Evolutionary conservation across 2,113 vertebrate species (phyloP), one percentile per base, ranked within the genome.

Genomic region (Lophius piscatorius): DNA sequence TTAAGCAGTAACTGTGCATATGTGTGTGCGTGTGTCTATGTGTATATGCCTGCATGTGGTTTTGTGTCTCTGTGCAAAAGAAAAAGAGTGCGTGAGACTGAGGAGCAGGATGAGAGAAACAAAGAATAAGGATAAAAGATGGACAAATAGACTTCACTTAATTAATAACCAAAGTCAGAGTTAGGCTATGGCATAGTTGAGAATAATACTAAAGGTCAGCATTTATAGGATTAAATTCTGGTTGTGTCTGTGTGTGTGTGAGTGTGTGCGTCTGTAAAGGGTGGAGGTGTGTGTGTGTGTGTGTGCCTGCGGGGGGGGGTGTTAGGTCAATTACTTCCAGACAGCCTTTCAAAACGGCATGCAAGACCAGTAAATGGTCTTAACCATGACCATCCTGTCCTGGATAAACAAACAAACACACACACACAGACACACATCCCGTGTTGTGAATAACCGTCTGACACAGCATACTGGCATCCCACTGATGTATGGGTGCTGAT

Each of bases 311-410:
- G 23, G 34, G 6, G 12, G n/a, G 33, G 31, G 42, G 50, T 52
- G 46, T 63, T 20, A 44, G 56, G 12, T 62, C 31, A 71, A 70
- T 70, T 70, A 56, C 45, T 50, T 50, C 36, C 51, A 78, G 56
- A 63, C 61, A 70, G 26, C 42, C 41, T 51, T 64, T 54, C 50
- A 70, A 64, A 66, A 20, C 33, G 20, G 35, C 51, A 56, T 77
- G 67, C 34, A 82, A 60, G 8, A 56, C 51, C 42, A 66, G 44
- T 66, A 65, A 66, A 67, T 76, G 61, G 23, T 71, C 74, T 70
- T 61, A 83, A 71, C 78, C 65, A 49, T 60, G 45, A 67, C 55
- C 62, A 52, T 70, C 49, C 45, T 62, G 41, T 31, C 60, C 55
- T 52, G 22, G 64, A 72, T 26, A 63, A 65, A 65, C 35, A 18